Evolutionary conservation across 2,113 vertebrate species (phyloP).

Genomic region (Cyprinodon tularosa): DNA sequence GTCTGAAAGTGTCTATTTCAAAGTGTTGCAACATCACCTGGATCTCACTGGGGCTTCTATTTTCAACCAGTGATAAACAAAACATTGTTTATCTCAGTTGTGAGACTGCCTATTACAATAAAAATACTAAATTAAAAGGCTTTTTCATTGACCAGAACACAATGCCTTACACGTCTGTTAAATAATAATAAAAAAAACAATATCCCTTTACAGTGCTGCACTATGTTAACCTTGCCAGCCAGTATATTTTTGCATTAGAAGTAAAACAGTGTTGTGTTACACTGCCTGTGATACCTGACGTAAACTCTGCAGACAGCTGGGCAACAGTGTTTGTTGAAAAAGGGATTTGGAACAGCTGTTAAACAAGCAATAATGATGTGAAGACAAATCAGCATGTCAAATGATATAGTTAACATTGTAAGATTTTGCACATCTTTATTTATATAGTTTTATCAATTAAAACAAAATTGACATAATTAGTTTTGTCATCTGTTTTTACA

Average conservation of each 20-base stretch:
- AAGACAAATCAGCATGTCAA: neutral
- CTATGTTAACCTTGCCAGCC: neutral
- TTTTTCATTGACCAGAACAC: neutral
- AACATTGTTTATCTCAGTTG: neutral
- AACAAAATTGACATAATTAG: neutral
- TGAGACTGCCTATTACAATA: no score
- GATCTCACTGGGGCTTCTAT: conserved; percentile 39
- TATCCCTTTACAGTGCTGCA: neutral
- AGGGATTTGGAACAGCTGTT: neutral
- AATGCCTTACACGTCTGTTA: neutral
- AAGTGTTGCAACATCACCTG: conserved; percentile 71
- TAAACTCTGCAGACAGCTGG: neutral
- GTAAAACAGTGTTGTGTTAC: neutral
- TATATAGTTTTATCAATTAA: neutral
- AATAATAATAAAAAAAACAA: neutral
- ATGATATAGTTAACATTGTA: neutral
- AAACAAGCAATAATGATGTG: neutral
- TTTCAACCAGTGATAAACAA: conserved; percentile 80
- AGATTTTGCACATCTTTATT: neutral
- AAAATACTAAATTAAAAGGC: neutral
- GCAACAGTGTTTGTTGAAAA: neutral
- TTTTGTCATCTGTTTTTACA: neutral
- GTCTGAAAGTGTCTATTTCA: conserved; percentile 82
- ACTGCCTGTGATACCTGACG: neutral
- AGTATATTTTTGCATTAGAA: neutral